Evolutionary conservation across 2,888 invertebrate genomes (phyloP).

Genomic region (Agrilus cyanescens): DNA sequence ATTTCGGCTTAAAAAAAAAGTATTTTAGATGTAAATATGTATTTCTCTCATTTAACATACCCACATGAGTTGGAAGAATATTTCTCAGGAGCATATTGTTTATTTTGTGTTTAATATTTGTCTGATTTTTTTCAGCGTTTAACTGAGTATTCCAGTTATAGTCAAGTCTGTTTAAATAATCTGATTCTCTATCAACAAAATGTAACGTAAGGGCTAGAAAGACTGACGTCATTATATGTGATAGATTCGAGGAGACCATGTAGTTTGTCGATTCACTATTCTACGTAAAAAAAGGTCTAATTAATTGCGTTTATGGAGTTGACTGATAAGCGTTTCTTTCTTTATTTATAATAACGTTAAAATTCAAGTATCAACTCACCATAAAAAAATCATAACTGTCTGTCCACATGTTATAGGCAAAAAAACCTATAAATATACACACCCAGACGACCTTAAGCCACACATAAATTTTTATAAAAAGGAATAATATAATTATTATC

Average conservation of each 20-base stretch:
- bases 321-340: no score
- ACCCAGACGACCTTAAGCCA: conserved; percentile 68
- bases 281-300: conserved; percentile 30
- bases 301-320: no score
- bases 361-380: conserved; percentile 28
- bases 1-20: conserved; percentile 63
- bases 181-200: conserved; percentile 77
- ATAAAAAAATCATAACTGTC: conserved; percentile 38
- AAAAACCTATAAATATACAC: conserved; percentile 49
- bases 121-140: conserved; percentile 71
- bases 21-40: conserved; percentile 8
- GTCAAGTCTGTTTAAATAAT: conserved; percentile 80
- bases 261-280: conserved; percentile 58
- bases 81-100: conserved; percentile 84
- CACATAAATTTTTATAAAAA: conserved; percentile 77
- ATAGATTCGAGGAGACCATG: conserved; percentile 51
- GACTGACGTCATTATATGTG: conserved; percentile 62
- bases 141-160: conserved; percentile 65
- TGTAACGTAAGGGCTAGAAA: conserved; percentile 68
- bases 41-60: conserved; percentile 38
- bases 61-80: conserved; percentile 87
- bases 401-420: conserved; percentile 56
- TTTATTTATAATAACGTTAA: no score
- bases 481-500: conserved; percentile 57
- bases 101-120: conserved; percentile 72